These are phyloP conservation scores for Passer domesticus DNA, from an alignment of 2,113 vertebrate genomes.

Conservation along the genomic window DNA sequence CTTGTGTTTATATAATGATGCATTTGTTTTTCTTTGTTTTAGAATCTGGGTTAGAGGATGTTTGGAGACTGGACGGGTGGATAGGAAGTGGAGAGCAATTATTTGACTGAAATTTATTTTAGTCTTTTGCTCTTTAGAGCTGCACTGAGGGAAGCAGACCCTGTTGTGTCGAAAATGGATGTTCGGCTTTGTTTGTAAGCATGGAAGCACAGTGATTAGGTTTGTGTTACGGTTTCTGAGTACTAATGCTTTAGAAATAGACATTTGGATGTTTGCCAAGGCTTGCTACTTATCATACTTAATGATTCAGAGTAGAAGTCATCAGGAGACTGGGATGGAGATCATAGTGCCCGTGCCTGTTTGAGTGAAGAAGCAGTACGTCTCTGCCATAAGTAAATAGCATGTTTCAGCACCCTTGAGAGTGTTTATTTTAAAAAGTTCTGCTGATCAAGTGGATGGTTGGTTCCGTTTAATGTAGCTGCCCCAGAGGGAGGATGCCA, in stretches of 20 bases:
- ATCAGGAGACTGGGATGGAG: constrained; percentile 8
- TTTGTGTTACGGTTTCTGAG: constrained; percentile 7
- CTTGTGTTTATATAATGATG: constrained; percentile 42
- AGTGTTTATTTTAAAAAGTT: not conserved
- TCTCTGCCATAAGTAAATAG: not conserved
- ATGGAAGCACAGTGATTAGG: not conserved
- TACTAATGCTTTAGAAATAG: constrained; percentile 45
- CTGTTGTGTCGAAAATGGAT: not conserved
- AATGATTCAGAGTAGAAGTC: constrained; percentile 38
- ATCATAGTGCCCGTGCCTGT: not conserved
- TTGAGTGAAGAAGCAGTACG: not conserved
- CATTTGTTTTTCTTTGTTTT: constrained; percentile 57
- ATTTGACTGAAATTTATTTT: constrained; percentile 48
- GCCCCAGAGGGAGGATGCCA: not conserved
- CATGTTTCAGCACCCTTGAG: not conserved
- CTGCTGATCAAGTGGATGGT: not conserved
- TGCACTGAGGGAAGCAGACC: not conserved
- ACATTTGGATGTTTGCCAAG: not conserved
- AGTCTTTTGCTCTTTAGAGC: not conserved
- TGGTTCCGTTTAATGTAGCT: not conserved
- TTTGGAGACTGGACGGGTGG: constrained; percentile 32
- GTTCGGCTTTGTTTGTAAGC: constrained; percentile 9
- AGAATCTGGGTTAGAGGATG: constrained; percentile 49
- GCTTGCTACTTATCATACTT: constrained; percentile 34
- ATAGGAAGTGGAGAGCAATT: constrained; percentile 36